Conservation (phyloP, 2,888 invertebrate genomes). For the Plagiodera versicolora region DNA sequence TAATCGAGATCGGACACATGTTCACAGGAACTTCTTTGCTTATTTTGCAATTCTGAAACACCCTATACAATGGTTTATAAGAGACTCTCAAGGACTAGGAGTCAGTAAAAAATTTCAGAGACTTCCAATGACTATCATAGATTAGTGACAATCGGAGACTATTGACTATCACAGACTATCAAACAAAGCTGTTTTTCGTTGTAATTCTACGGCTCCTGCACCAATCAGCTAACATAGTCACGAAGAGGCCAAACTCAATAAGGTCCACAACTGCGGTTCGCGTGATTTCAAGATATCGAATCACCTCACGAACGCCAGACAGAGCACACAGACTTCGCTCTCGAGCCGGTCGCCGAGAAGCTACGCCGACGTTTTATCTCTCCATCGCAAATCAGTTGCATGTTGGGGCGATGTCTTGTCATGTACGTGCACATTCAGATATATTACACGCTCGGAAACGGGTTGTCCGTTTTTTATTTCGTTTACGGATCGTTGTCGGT, state of each 20-base stretch:
- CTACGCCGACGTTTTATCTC: slow-evolving; percentile 29
- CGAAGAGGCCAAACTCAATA: slow-evolving; percentile 7
- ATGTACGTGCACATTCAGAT: slow-evolving; percentile 34
- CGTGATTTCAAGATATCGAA: slow-evolving; percentile 47
- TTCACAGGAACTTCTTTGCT: no score
- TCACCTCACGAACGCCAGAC: slow-evolving; percentile 35
- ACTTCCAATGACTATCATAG: no score
- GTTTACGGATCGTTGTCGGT: neutral
- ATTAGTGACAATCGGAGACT: no score
- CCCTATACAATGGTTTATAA: no score
- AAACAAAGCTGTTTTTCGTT: no score
- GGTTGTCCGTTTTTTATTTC: slow-evolving; percentile 29
- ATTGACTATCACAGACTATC: no score
- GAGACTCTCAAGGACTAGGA: no score
- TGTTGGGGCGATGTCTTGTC: slow-evolving; percentile 35
- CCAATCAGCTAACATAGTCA: neutral
- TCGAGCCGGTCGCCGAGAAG: neutral
- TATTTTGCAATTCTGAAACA: no score
- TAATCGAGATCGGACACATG: no score
- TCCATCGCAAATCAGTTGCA: slow-evolving; percentile 45
- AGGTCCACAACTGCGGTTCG: slow-evolving; percentile 40
- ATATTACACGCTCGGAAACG: slow-evolving; percentile 31
- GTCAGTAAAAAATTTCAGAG: no score
- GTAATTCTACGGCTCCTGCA: no score
- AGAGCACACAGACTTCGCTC: slow-evolving; percentile 9